A percentile compares a stretch with the other conserved stretches of the same genome.
phyloP scores from a whole-genome alignment of 2,888 invertebrate species.

The Drosophila paucipuncta region DNA sequence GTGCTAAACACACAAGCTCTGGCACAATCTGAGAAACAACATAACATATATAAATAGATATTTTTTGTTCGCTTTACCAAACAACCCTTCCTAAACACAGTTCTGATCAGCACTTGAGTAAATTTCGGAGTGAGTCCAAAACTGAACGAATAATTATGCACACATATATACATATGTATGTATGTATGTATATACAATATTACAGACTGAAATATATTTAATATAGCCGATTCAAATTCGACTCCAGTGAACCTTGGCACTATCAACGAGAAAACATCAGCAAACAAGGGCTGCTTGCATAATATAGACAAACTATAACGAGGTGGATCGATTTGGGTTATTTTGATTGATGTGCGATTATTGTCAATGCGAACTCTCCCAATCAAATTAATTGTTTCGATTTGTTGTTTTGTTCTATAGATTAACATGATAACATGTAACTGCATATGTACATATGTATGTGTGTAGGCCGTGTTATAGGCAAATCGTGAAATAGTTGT shows the following conservation, averaged over 20 bases:
- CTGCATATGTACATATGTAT: neutral
- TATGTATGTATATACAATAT: neutral
- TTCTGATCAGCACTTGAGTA: neutral
- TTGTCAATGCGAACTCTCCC: neutral
- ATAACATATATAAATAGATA: neutral
- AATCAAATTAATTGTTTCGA: neutral
- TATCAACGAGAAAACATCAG: neutral
- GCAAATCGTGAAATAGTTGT: neutral
- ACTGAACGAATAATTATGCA: neutral
- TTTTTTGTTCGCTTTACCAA: neutral
- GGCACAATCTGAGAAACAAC: neutral
- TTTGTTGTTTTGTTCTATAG: neutral
- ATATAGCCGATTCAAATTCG: neutral
- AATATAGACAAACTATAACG: neutral
- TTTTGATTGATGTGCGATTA: neutral
- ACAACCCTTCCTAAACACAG: neutral
- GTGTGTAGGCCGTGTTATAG: neutral
- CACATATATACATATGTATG: neutral
- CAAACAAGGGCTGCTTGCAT: neutral
- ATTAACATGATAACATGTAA: neutral
- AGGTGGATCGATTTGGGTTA: neutral
- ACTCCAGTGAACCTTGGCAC: conserved; percentile 19
- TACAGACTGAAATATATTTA: neutral
- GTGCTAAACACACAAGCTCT: neutral
- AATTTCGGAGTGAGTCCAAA: neutral